phyloP scores from a whole-genome alignment of 2,888 invertebrate genomes.

The Torymus texanus region DNA sequence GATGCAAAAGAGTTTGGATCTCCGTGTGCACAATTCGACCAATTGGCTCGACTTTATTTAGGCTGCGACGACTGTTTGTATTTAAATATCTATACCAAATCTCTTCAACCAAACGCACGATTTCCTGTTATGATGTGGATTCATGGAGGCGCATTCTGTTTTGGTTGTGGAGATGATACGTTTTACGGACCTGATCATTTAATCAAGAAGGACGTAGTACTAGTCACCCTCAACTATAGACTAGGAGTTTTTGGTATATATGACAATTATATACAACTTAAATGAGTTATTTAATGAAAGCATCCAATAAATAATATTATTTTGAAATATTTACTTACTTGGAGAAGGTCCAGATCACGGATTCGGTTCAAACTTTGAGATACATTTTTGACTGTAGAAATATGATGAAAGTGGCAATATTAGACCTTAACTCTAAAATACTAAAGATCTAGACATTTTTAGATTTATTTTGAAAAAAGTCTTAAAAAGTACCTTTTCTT shows the following conservation, averaged over 20 bases:
- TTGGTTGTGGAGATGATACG: slow-evolving; percentile 61
- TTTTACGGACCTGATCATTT: slow-evolving; percentile 67
- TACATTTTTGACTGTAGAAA: too few species aligned
- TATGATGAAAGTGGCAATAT: too few species aligned
- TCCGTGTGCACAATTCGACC: slow-evolving; percentile 58
- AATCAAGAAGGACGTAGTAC: slow-evolving; percentile 64
- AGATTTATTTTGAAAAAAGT: too few species aligned
- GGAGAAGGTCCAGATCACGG: too few species aligned
- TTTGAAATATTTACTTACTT: too few species aligned
- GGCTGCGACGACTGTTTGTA: slow-evolving; percentile 70
- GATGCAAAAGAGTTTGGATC: slow-evolving; percentile 61
- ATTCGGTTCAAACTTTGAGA: too few species aligned
- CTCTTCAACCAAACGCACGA: slow-evolving; percentile 3
- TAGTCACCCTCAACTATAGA: slow-evolving; percentile 62
- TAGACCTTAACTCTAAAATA: too few species aligned
- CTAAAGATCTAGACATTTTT: too few species aligned
- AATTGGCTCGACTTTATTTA: neutral
- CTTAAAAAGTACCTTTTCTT: too few species aligned
- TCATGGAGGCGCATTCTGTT: slow-evolving; percentile 66
- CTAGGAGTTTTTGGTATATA: slow-evolving; percentile 33
- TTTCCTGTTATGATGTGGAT: slow-evolving; percentile 68
- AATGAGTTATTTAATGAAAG: too few species aligned
- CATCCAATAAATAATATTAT: too few species aligned
- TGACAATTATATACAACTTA: too few species aligned
- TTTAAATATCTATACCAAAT: slow-evolving; percentile 66